Evolutionary conservation across 1,140 invertebrate species (phyloP), one percentile per base, ranked within the genome.

Genomic region (Plectus sambesii): DNA sequence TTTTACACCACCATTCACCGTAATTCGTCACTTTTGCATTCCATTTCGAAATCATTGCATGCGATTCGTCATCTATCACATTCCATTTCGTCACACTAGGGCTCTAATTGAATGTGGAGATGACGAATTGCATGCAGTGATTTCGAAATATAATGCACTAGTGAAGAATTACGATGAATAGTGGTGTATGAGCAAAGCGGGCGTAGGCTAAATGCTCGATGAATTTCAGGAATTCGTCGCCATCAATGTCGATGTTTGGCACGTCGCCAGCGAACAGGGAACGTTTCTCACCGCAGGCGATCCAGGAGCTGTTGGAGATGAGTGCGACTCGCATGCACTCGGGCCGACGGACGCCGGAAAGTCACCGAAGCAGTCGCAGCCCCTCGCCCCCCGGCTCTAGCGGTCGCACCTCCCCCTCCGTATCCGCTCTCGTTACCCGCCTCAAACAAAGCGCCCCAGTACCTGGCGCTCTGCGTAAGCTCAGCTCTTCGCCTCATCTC

Each of bases 161-260:
- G n/a, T n/a, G n/a, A n/a, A n/a, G n/a, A n/a, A n/a, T n/a, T n/a
- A n/a, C n/a, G n/a, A n/a, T n/a, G n/a, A n/a, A n/a, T n/a, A n/a
- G n/a, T n/a, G n/a, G n/a, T n/a, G n/a, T n/a, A n/a, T n/a, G n/a
- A n/a, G n/a, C n/a, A n/a, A n/a, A n/a, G n/a, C n/a, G n/a, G n/a
- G n/a, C n/a, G n/a, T n/a, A n/a, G n/a, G n/a, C n/a, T n/a, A n/a
- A n/a, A n/a, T n/a, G n/a, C n/a, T n/a, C n/a, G n/a, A n/a, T n/a
- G n/a, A n/a, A n/a, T 64, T 66, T 38, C 42, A 66, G 63, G 42
- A 66, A 66, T 37, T 66, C 63, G 2, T 66, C 63, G 9, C 63
- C 63, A 22, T 66, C 63, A 12, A 66, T 69, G 6, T 59, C 62
- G 22, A 67, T 68, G 62, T 64, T 66, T 41, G 49, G 52, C 15